phyloP scores from a whole-genome alignment of 1,140 invertebrate species.

The Drosophila nebulosa region DNA sequence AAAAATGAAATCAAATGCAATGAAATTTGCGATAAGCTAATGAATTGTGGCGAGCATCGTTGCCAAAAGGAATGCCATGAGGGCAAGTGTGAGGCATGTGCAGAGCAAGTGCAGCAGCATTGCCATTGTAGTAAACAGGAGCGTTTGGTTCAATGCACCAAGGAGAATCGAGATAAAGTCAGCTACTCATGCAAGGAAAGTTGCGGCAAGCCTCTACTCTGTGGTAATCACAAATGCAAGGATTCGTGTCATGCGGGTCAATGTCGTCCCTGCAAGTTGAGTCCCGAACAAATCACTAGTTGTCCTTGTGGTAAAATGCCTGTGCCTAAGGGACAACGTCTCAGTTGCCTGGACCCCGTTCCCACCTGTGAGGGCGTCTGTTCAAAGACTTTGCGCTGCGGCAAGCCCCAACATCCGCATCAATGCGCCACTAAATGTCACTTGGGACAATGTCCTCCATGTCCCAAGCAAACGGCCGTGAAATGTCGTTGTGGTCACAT shows the following conservation, averaged over 20 bases:
- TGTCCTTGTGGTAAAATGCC: slow-evolving; percentile 93
- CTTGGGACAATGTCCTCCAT: slow-evolving; percentile 89
- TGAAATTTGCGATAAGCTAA: slow-evolving; percentile 85
- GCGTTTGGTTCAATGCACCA: slow-evolving; percentile 83
- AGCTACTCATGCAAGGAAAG: slow-evolving; percentile 85
- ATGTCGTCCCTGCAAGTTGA: slow-evolving; percentile 85
- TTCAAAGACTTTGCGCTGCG: slow-evolving; percentile 90
- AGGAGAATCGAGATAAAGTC: slow-evolving; percentile 75
- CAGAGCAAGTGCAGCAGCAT: slow-evolving; percentile 83
- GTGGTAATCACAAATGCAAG: slow-evolving; percentile 90
- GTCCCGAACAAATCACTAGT: slow-evolving; percentile 85
- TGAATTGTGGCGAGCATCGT: slow-evolving; percentile 88
- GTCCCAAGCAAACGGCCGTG: slow-evolving; percentile 88
- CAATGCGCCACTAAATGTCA: slow-evolving; percentile 88
- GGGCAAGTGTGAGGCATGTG: slow-evolving; percentile 88
- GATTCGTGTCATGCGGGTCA: slow-evolving; percentile 87
- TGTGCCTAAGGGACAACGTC: slow-evolving; percentile 81
- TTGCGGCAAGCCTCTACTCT: slow-evolving; percentile 87
- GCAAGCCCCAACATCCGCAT: slow-evolving; percentile 87
- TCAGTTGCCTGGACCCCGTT: slow-evolving; percentile 91
- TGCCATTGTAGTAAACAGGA: slow-evolving; percentile 73
- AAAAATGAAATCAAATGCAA: slow-evolving; percentile 88
- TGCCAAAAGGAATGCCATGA: slow-evolving; percentile 90
- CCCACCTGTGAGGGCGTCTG: slow-evolving; percentile 93
- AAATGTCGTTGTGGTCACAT: slow-evolving; percentile 95